These are phyloP conservation scores for Ornithoptera priamus DNA, from an alignment of 2,888 invertebrate species.

Conservation along the genomic window DNA sequence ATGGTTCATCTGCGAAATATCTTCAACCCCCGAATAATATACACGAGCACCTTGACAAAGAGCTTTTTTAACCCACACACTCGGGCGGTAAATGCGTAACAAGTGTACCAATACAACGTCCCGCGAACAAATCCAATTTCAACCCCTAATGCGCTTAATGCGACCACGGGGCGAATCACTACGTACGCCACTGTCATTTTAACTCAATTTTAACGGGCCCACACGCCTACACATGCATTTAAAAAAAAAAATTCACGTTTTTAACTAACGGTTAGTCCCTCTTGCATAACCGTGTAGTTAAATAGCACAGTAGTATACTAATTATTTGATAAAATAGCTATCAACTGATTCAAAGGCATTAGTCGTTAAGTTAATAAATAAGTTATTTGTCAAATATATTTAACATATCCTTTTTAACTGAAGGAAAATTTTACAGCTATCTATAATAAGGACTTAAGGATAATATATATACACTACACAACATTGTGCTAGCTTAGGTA, in stretches of 20 bases:
- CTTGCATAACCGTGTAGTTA: background rate
- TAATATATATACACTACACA: no score
- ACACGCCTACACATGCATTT: slow-evolving; percentile 42
- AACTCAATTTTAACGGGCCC: slow-evolving; percentile 73
- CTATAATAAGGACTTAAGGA: no score
- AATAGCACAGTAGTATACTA: background rate
- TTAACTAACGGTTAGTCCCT: no score
- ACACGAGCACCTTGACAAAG: slow-evolving; percentile 44
- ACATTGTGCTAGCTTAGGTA: no score
- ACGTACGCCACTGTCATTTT: slow-evolving; percentile 79
- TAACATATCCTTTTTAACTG: no score
- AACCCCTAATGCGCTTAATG: slow-evolving; percentile 76
- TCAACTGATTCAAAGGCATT: no score
- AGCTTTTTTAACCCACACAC: slow-evolving; percentile 58
- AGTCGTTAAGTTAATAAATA: no score
- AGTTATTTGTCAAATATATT: no score
- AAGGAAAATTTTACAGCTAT: no score
- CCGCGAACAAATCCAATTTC: slow-evolving; percentile 75
- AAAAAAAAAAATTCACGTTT: slow-evolving; percentile 31
- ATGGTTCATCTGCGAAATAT: background rate
- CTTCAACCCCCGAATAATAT: slow-evolving; percentile 36
- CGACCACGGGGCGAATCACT: slow-evolving; percentile 78
- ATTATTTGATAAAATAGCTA: no score
- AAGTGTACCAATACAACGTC: slow-evolving; percentile 78
- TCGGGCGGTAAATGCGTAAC: slow-evolving; percentile 64